These are phyloP conservation scores for Agelas oroides DNA, from an alignment of 37 sponge, comb jelly and placozoan genomes.

Conservation along the genomic window DNA sequence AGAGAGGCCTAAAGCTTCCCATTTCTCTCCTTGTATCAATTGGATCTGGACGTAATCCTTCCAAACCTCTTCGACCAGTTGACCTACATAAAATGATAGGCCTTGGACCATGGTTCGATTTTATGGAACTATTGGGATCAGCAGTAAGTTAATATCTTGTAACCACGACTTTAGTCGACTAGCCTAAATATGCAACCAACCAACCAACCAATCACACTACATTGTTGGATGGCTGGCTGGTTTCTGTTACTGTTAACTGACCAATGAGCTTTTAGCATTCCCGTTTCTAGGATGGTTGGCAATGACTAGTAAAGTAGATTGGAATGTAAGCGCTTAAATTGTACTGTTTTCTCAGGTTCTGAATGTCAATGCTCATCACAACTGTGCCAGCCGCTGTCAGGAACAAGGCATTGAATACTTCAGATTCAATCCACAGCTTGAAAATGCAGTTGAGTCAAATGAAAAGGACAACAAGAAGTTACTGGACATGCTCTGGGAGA, in stretches of 20 bases:
- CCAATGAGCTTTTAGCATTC: too few relatives aligned
- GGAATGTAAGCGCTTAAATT: too few relatives aligned
- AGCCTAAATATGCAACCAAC: too few relatives aligned
- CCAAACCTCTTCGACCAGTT: constrained; percentile 17
- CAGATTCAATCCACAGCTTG: constrained; percentile 54
- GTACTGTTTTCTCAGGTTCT: constrained; percentile 1
- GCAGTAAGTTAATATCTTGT: constrained; percentile 30
- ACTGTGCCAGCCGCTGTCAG: constrained; percentile 45
- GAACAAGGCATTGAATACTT: constrained; percentile 66
- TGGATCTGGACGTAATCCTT: constrained; percentile 50
- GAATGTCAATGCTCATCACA: constrained; percentile 2
- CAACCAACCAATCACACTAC: too few relatives aligned
- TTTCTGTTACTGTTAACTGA: too few relatives aligned
- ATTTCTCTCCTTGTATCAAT: constrained; percentile 59
- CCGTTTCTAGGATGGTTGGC: too few relatives aligned
- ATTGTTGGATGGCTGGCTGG: too few relatives aligned
- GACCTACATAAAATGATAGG: constrained; percentile 21
- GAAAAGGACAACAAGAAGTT: background rate
- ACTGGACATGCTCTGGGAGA: constrained; percentile 17
- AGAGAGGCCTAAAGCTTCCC: constrained; percentile 42
- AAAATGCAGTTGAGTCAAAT: constrained; percentile 11
- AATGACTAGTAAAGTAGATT: too few relatives aligned
- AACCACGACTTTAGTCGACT: too few relatives aligned
- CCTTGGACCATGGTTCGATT: background rate
- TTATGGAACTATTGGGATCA: constrained; percentile 3